Conservation (phyloP, 2,113 vertebrate genomes). For the Macroglossus sobrinus region DNA sequence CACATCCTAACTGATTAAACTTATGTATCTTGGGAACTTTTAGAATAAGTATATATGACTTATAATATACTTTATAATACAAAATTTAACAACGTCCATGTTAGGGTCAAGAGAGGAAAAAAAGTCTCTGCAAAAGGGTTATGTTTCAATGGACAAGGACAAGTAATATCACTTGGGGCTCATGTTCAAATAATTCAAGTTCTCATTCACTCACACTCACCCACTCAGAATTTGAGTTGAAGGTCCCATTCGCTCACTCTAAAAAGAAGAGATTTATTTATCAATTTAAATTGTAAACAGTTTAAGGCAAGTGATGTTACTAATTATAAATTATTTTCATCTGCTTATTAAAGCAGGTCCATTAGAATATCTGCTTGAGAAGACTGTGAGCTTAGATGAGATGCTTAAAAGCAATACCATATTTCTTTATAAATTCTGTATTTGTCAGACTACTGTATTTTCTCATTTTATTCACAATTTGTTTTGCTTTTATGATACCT, state of each 20-base stretch:
- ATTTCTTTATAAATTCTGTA: background rate
- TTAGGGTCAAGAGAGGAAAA: background rate
- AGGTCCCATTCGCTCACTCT: background rate
- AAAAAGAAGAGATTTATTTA: background rate
- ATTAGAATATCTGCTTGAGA: background rate
- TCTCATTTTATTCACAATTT: background rate
- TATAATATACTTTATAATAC: background rate
- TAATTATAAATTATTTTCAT: slow-evolving; percentile 43
- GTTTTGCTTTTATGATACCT: background rate
- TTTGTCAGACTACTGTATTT: background rate
- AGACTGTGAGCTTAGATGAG: background rate
- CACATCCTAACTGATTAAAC: background rate
- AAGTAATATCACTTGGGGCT: background rate
- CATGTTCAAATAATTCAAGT: background rate
- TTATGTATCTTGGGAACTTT: background rate
- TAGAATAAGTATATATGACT: background rate
- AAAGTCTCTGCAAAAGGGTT: background rate
- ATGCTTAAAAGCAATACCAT: background rate
- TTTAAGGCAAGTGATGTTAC: slow-evolving; percentile 9
- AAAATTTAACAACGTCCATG: background rate
- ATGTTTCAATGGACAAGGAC: background rate
- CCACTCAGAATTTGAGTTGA: background rate
- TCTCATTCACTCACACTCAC: background rate
- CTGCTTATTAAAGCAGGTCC: background rate
- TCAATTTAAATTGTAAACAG: background rate